Evolutionary conservation across 1,140 invertebrate species (phyloP).

Genomic region (Prorops nasuta): DNA sequence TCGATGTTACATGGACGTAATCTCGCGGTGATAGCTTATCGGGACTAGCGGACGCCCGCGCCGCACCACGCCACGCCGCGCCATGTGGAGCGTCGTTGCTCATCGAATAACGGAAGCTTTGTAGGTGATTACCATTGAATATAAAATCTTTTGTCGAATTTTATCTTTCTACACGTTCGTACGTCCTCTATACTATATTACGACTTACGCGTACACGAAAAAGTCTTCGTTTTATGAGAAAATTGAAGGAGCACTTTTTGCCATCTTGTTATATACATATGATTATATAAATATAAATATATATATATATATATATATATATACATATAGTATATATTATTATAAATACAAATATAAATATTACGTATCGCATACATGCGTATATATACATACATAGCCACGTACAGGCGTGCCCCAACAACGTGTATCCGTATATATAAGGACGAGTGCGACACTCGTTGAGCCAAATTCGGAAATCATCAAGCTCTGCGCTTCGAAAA

Average conservation of each 20-base stretch:
- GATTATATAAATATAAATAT: conserved; percentile 8
- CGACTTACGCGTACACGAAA: conserved; percentile 7
- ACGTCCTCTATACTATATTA: conserved; percentile 45
- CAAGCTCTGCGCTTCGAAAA: too few species aligned
- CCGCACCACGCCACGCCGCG: too few species aligned
- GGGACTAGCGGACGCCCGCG: too few species aligned
- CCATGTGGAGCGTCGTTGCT: too few species aligned
- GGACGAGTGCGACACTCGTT: too few species aligned
- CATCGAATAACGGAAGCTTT: too few species aligned
- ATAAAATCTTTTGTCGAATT: conserved; percentile 54
- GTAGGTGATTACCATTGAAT: too few species aligned
- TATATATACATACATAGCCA: background rate
- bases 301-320: background rate
- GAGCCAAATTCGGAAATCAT: too few species aligned
- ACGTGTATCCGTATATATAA: too few species aligned
- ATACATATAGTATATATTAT: too few species aligned
- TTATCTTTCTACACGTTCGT: conserved; percentile 57
- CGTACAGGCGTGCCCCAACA: background rate
- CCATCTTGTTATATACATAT: conserved; percentile 26
- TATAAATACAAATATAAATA: background rate
- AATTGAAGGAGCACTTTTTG: conserved; percentile 22
- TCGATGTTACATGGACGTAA: conserved; percentile 37
- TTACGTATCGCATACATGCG: background rate
- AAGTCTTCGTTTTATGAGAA: background rate
- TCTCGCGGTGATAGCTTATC: too few species aligned